Percentiles rank a stretch among this genome's conserved stretches.
phyloP scores from a whole-genome alignment of 35 echinoderm and acorn worm species.

The Hemicentrotus pulcherrimus region DNA sequence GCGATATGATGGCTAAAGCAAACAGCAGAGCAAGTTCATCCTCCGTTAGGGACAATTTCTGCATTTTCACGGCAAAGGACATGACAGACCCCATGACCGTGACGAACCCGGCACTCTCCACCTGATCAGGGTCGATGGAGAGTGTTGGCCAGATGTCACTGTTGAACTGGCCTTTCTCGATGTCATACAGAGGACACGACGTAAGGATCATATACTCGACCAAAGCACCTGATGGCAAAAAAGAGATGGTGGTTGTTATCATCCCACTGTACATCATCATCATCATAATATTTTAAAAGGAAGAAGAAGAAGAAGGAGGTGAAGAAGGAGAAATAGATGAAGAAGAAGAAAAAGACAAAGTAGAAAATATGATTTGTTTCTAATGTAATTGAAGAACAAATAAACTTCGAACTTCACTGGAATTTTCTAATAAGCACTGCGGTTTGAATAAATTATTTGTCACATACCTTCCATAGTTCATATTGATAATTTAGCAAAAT shows the following conservation, averaged over 20 bases:
- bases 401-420: too few relatives aligned
- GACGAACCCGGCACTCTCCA: conserved; percentile 58
- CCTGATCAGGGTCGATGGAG: conserved; percentile 41
- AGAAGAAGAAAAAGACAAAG: too few relatives aligned
- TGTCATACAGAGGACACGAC: conserved; percentile 60
- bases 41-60: conserved; percentile 47
- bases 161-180: conserved; percentile 53
- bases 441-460: too few relatives aligned
- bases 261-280: too few relatives aligned
- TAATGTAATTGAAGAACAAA: too few relatives aligned
- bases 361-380: too few relatives aligned
- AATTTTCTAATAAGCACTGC: too few relatives aligned
- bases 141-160: conserved; percentile 64
- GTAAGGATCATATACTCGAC: conserved; percentile 80
- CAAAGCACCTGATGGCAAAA: conserved; percentile 45
- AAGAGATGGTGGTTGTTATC: background rate
- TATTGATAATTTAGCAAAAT: too few relatives aligned
- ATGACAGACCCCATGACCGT: conserved; percentile 36
- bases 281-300: too few relatives aligned
- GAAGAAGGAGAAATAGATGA: too few relatives aligned
- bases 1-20: conserved; percentile 77
- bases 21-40: conserved; percentile 67
- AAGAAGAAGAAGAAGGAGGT: too few relatives aligned
- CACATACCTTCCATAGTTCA: too few relatives aligned
- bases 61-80: conserved; percentile 60